A percentile compares a stretch with the other conserved stretches of the same genome.
These are phyloP conservation scores for Melanogrammus aeglefinus DNA, from an alignment of 2,797 vertebrate genomes.

Conservation along the genomic window DNA sequence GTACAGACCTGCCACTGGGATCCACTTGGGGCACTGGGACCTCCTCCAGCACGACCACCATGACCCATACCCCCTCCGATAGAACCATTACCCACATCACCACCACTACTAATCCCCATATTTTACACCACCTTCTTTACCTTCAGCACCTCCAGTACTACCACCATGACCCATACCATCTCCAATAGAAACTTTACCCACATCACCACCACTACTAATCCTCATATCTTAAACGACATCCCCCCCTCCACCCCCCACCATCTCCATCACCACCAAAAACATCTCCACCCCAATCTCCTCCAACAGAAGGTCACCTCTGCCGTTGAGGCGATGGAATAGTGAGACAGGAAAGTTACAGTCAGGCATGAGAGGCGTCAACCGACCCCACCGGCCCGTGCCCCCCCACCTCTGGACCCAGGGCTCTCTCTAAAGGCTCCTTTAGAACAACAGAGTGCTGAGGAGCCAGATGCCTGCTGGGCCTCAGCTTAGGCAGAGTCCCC, in stretches of 20 bases:
- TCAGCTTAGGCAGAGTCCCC: slow-evolving; percentile 41
- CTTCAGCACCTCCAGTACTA: too few species aligned
- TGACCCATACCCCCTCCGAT: background rate
- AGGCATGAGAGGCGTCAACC: background rate
- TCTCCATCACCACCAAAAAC: background rate
- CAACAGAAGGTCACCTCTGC: background rate
- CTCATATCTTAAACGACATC: background rate
- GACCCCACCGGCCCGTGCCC: too few species aligned
- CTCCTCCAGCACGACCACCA: slow-evolving; percentile 19
- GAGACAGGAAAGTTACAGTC: background rate
- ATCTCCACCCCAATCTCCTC: background rate
- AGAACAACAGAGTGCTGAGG: background rate
- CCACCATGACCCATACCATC: background rate
- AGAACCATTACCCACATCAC: background rate
- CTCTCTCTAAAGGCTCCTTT: background rate
- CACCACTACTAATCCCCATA: background rate
- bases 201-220: background rate
- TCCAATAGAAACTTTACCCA: background rate
- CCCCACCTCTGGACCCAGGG: too few species aligned
- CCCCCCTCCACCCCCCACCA: too few species aligned
- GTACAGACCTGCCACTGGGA: background rate
- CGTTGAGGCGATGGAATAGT: background rate
- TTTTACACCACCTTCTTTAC: background rate
- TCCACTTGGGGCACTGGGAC: background rate
- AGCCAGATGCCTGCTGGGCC: slow-evolving; percentile 26